Evolutionary conservation across 1,140 invertebrate genomes (phyloP), one percentile per base, ranked within the genome.

Genomic region (Panagrolaimus sp.): DNA sequence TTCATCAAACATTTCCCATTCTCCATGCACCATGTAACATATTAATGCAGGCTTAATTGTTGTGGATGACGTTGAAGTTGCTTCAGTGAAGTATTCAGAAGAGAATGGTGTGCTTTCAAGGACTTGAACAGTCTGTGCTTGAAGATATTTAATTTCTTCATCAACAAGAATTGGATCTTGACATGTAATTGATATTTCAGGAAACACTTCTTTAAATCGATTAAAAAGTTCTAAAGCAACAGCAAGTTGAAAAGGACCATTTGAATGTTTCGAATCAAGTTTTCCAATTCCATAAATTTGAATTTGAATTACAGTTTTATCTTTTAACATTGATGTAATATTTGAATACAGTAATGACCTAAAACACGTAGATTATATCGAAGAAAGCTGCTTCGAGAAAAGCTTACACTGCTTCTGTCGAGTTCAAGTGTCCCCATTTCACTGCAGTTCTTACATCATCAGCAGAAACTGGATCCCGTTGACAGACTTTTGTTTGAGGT

Each of bases 1-100:
- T 20, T 20, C 51, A 57, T 57, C 51, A 11, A 57, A 27, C 51
- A 57, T 57, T 57, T 20, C 20, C 51, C 51, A 57, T 4, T 57
- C 20, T 13, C 51, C 51, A 20, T 57, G 51, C 4, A 57, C 20
- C 51, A 57, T 57, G 51, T 57, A 57, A 13, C 51, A 57, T 13
- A 57, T 27, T 25, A 57, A 27, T 9, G n/a, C 51, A 1, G 51
- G 1, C 16, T 57, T 20, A 4, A 11, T 11, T 11, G 51, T 20
- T 2, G 1, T 25, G 1, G 51, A 25, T 5, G 27, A 57, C 4
- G 5, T 16, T 2, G 13, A 2, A 25, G 20, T 16, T 4, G 51
- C 51, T 57, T 57, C 13, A n/a, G 4, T 20, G 4, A 57, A 25
- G 8, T 57, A 16, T 5, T 13, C 27, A 16, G 20, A 20, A 57